Percentiles rank a stretch among this genome's conserved stretches.
Evolutionary conservation across 2,113 vertebrate genomes (phyloP).

Genomic region (Phrynosoma platyrhinos): DNA sequence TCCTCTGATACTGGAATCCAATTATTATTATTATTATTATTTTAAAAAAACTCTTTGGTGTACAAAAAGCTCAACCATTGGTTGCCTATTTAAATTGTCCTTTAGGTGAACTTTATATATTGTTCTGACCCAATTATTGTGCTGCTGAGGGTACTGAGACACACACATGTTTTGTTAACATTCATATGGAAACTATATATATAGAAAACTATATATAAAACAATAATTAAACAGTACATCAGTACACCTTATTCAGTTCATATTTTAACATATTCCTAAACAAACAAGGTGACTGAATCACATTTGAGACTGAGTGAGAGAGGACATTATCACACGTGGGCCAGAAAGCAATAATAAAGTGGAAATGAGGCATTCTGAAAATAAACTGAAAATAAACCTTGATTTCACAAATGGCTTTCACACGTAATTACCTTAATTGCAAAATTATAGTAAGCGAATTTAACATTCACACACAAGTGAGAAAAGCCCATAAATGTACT

Average conservation of each 20-base stretch:
- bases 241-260: too few species aligned
- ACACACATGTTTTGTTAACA: conserved; percentile 75
- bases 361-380: too few species aligned
- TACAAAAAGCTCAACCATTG: conserved; percentile 30
- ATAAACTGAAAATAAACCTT: too few species aligned
- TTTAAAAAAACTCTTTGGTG: background rate
- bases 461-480: too few species aligned
- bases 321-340: too few species aligned
- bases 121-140: conserved; percentile 30
- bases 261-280: background rate
- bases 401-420: too few species aligned
- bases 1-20: conserved; percentile 51
- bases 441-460: too few species aligned
- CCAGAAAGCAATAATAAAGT: too few species aligned
- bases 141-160: conserved; percentile 35
- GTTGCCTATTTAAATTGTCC: conserved; percentile 55
- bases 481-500: too few species aligned
- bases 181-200: conserved; percentile 75
- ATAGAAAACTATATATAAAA: conserved; percentile 18
- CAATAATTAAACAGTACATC: too few species aligned
- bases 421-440: too few species aligned
- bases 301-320: too few species aligned
- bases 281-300: background rate
- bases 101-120: conserved; percentile 55
- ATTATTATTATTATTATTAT: background rate